Evolutionary conservation across 2,888 invertebrate genomes (phyloP).

Genomic region (Harmothoe impar): DNA sequence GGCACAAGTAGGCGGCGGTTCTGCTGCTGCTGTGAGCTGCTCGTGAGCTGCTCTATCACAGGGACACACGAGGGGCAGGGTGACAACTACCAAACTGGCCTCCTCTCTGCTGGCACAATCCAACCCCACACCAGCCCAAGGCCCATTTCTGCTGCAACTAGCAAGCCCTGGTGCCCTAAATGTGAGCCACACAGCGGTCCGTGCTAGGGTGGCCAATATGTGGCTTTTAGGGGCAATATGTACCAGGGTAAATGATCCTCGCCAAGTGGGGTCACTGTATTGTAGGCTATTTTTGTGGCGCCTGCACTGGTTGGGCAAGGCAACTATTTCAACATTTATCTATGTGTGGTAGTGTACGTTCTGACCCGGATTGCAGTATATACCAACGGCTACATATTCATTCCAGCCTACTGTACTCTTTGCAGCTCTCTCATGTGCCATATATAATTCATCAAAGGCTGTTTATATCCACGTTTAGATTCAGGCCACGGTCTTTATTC

Average conservation of each 20-base stretch:
- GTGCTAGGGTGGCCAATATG: background rate
- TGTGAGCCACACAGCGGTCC: background rate
- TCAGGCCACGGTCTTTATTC: too few relatives aligned
- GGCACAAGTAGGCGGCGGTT: background rate
- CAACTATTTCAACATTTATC: too few relatives aligned
- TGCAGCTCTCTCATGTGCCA: too few relatives aligned
- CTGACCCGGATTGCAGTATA: too few relatives aligned
- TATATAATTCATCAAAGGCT: too few relatives aligned
- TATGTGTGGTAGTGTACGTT: too few relatives aligned
- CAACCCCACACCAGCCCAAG: background rate
- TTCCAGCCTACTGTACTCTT: too few relatives aligned
- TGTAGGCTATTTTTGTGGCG: background rate
- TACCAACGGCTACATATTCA: too few relatives aligned
- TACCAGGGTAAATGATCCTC: background rate
- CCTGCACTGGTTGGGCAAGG: too few relatives aligned
- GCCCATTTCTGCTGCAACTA: background rate
- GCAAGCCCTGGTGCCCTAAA: background rate
- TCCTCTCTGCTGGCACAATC: background rate
- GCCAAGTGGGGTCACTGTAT: background rate
- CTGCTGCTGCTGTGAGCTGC: background rate
- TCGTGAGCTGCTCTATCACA: slow-evolving; percentile 2
- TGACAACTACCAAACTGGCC: background rate
- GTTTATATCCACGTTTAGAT: too few relatives aligned
- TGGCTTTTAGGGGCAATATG: slow-evolving; percentile 35
- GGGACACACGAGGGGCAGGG: background rate